Base-by-base conservation (phyloP, 2,797 vertebrate species). In the Alcedo atthis region DNA sequence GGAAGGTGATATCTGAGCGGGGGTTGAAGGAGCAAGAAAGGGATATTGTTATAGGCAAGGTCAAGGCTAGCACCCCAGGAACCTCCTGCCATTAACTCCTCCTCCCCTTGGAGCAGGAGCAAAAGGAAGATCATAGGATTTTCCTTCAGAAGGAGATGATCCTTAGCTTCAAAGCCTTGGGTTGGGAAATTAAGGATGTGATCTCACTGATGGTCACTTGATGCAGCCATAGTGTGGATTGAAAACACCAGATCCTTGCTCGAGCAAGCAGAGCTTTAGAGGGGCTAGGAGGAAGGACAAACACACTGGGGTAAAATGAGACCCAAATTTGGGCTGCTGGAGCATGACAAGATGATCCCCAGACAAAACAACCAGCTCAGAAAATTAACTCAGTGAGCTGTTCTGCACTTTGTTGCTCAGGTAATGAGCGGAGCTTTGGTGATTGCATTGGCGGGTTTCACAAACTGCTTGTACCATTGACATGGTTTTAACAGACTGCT, bases 401-500 rank as follows among this genome's bases (percentile, higher is more conserved):
- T 68, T 91, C 64, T 82, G 48, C 46, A 24, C 54, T 92, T 71
- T 67, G 32, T n/a, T 7, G 5, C 62, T n/a, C 69, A 90, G 78
- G 88, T 85, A 94, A 92, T 0, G 8, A 85, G 63, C 0, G 0
- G 67, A 89, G 89, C 70, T 58, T 35, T 62, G 63, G 83, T 8
- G 1, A 90, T 32, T 67, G 54, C 70, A 75, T 66, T 2, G 12
- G 55, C 61, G 53, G 70, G 85, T 61, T 92, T 71, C 67, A 80
- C 1, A 2, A 92, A 94, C 89, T 13, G 1, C 85, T 83, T 66
- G 61, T 83, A 63, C 85, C 80, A 77, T 66, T 79, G 90, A 94
- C 89, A 82, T 63, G 78, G 92, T 94, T 94, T 96, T 96, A 96
- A 96, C 94, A 95, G 93, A 90, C 93, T 96, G 92, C 89, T 95